These are phyloP conservation scores for Diarsia mendica DNA, from an alignment of 2,888 invertebrate species.

Conservation along the genomic window DNA sequence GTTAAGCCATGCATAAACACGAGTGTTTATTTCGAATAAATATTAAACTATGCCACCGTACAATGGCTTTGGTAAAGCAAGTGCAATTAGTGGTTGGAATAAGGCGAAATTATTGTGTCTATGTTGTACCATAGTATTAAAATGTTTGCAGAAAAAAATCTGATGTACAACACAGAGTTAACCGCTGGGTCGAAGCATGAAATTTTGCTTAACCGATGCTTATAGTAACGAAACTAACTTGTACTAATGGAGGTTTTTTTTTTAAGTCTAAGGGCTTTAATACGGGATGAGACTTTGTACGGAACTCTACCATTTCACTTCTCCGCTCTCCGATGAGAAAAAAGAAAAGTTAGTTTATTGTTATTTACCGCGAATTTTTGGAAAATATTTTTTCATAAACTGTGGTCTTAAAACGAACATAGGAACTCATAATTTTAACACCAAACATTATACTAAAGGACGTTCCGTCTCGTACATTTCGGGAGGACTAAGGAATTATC, in stretches of 20 bases:
- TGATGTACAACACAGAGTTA: not conserved
- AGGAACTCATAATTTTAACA: slow-evolving; percentile 36
- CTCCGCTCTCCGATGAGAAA: no score
- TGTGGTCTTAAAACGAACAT: not conserved
- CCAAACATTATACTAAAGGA: slow-evolving; percentile 53
- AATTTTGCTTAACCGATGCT: no score
- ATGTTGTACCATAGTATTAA: not conserved
- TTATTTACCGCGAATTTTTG: not conserved
- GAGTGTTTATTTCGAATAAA: slow-evolving; percentile 62
- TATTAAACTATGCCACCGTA: slow-evolving; percentile 41
- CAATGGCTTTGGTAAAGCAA: slow-evolving; percentile 37
- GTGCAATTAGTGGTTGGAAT: slow-evolving; percentile 37
- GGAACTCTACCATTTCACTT: not conserved
- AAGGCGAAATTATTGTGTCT: slow-evolving; percentile 27
- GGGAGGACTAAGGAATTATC: slow-evolving; percentile 76
- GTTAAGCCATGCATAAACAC: slow-evolving; percentile 72
- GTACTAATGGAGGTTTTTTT: no score
- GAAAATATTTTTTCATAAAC: not conserved
- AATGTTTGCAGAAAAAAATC: not conserved
- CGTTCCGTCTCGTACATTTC: slow-evolving; percentile 63
- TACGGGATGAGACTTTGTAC: not conserved
- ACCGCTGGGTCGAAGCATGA: not conserved
- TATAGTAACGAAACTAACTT: no score
- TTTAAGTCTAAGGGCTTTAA: no score
- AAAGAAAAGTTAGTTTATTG: not conserved